Percentiles rank a stretch among this genome's conserved stretches.
Evolutionary conservation across 1,140 invertebrate genomes (phyloP).

Genomic region (Aphaenogaster rudis): DNA sequence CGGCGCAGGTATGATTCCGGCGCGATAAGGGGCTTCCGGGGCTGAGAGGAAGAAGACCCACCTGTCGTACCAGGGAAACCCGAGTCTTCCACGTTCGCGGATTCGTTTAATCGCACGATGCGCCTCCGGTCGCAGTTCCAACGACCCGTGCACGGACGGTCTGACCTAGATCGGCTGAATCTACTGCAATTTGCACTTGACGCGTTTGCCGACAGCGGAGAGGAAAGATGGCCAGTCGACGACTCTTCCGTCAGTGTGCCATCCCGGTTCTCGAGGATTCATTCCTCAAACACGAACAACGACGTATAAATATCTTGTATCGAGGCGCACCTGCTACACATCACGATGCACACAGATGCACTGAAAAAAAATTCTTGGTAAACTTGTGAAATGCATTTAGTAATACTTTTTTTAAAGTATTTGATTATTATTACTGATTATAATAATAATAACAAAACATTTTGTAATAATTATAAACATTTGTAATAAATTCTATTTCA

Average conservation of each 20-base stretch:
- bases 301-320: background rate
- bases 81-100: slow-evolving; percentile 18
- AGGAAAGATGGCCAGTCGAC: slow-evolving; percentile 13
- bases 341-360: background rate
- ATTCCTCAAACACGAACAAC: background rate
- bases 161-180: slow-evolving; percentile 48
- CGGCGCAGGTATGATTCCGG: slow-evolving; percentile 27
- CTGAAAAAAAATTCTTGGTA: too few relatives aligned
- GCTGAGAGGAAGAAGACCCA: slow-evolving; percentile 39
- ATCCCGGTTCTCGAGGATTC: background rate
- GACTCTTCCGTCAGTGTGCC: background rate
- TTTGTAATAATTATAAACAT: too few relatives aligned
- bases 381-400: too few relatives aligned
- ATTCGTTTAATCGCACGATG: slow-evolving; percentile 50
- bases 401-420: too few relatives aligned
- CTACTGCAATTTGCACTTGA: slow-evolving; percentile 71
- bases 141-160: background rate
- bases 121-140: slow-evolving; percentile 15
- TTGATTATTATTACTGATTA: too few relatives aligned
- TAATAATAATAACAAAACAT: too few relatives aligned
- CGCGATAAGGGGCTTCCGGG: slow-evolving; percentile 43
- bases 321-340: background rate
- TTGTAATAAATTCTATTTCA: too few relatives aligned
- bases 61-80: background rate
- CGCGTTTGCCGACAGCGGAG: slow-evolving; percentile 57